A percentile compares a stretch with the other conserved stretches of the same genome.
Conservation (phyloP, 2,797 vertebrate genomes). For the Coranthus polyacanthus region DNA sequence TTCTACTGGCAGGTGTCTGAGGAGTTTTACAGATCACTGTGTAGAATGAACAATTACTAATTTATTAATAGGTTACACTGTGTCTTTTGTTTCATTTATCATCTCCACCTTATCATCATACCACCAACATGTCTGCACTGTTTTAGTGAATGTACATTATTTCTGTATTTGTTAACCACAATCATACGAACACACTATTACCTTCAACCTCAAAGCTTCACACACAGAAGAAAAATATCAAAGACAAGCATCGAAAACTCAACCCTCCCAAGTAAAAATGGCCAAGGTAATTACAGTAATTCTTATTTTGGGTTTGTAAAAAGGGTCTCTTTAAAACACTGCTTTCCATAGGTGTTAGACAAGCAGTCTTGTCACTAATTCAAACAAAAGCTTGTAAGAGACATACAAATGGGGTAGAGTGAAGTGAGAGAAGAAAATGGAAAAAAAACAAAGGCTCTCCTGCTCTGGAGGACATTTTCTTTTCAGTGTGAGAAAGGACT, state of each 20-base stretch:
- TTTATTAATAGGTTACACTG: too few species aligned
- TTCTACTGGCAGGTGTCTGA: background rate
- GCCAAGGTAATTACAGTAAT: background rate
- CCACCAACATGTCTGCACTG: too few species aligned
- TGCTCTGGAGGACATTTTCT: constrained; percentile 52
- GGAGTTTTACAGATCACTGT: too few species aligned
- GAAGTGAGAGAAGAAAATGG: constrained; percentile 19
- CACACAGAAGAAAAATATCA: constrained; percentile 11
- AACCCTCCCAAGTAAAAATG: background rate
- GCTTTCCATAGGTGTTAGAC: constrained; percentile 46
- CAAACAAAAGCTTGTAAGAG: constrained; percentile 45
- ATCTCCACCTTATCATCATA: too few species aligned
- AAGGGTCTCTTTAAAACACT: constrained; percentile 23
- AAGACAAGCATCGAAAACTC: constrained; percentile 7
- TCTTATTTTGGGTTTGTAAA: constrained; percentile 19
- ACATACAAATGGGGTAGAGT: constrained; percentile 30
- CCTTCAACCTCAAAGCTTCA: background rate
- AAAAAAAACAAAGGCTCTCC: constrained; percentile 37
- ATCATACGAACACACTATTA: background rate
- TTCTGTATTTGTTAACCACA: background rate
- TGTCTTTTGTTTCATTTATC: too few species aligned
- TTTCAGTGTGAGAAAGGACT: constrained; percentile 54
- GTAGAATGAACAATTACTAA: too few species aligned
- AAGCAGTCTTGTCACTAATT: constrained; percentile 41
- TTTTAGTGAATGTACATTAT: too few species aligned